Evolutionary conservation across 1,140 invertebrate genomes (phyloP).

Genomic region (Bombus waltoni): DNA sequence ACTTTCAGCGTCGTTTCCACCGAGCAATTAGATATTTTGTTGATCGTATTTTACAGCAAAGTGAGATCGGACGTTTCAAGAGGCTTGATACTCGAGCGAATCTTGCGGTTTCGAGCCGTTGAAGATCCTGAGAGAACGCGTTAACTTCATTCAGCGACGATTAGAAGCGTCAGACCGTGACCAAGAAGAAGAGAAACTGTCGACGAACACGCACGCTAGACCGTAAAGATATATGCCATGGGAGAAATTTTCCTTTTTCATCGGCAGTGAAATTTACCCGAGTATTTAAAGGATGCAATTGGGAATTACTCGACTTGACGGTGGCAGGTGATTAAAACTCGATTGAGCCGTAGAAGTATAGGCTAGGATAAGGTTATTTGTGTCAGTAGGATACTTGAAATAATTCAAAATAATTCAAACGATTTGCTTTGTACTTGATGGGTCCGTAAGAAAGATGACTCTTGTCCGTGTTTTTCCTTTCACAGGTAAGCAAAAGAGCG

Average conservation of each 20-base stretch:
- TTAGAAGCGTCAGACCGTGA: constrained; percentile 38
- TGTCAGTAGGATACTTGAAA: no score
- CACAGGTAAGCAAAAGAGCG: no score
- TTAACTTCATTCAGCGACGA: constrained; percentile 13
- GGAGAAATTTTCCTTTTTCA: background rate
- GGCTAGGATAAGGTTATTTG: no score
- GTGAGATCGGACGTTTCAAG: background rate
- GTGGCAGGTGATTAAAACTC: no score
- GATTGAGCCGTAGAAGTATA: no score
- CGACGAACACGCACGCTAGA: background rate
- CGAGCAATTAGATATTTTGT: background rate
- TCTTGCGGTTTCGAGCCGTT: constrained; percentile 31
- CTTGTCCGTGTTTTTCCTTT: no score
- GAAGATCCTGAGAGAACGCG: background rate
- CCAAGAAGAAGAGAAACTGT: constrained; percentile 4
- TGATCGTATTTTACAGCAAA: background rate
- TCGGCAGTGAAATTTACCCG: background rate
- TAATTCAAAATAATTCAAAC: no score
- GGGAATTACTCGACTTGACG: background rate
- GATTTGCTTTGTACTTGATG: no score
- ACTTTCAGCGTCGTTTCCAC: background rate
- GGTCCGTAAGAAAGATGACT: no score
- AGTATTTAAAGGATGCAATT: background rate
- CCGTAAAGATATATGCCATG: background rate
- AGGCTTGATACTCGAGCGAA: constrained; percentile 8